Evolutionary conservation across 2,888 invertebrate genomes (phyloP).

Genomic region (Nezara viridula): DNA sequence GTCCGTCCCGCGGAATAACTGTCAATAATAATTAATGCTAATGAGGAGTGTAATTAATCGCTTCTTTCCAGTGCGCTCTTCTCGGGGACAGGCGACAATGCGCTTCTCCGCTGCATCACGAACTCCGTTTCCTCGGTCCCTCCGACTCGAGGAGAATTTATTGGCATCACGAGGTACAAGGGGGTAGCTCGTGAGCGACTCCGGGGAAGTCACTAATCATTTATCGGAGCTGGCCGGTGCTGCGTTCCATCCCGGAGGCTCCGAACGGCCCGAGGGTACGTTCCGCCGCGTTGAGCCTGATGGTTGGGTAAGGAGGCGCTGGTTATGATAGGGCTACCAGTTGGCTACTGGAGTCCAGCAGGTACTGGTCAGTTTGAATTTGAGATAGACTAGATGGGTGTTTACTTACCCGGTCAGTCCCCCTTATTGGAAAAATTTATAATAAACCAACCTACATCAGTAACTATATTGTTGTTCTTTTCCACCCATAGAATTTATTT

Average conservation of each 20-base stretch:
- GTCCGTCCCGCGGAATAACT: constrained; percentile 56
- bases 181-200: constrained; percentile 26
- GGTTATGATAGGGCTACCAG: not conserved
- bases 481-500: too few species aligned
- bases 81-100: constrained; percentile 14
- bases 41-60: constrained; percentile 60
- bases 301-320: not conserved
- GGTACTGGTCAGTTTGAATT: not conserved
- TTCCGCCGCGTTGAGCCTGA: not conserved
- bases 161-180: constrained; percentile 43
- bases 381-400: too few species aligned
- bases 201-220: constrained; percentile 5
- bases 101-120: constrained; percentile 31
- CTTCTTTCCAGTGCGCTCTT: not conserved
- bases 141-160: not conserved
- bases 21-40: constrained; percentile 62
- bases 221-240: not conserved
- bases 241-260: not conserved
- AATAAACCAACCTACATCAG: too few species aligned
- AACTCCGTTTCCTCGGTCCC: not conserved
- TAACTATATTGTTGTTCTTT: too few species aligned
- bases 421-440: too few species aligned
- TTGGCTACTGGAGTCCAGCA: not conserved
- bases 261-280: not conserved
- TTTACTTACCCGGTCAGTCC: too few species aligned